Evolutionary conservation across 2,113 vertebrate genomes (phyloP).

Genomic region (Mystacornis crossleyi): DNA sequence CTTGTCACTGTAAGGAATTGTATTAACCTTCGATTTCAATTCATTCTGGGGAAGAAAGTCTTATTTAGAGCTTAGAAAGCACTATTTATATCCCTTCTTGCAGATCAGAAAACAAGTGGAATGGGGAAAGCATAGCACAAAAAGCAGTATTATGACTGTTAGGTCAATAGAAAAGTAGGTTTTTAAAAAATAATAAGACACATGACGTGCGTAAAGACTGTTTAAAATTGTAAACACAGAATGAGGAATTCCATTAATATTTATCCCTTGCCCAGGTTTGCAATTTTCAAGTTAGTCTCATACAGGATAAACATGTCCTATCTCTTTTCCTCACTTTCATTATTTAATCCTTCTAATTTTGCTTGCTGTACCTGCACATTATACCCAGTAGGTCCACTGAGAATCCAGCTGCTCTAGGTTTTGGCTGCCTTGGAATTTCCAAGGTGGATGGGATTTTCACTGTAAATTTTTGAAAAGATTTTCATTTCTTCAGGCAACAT

Average conservation of each 20-base stretch:
- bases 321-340: background rate
- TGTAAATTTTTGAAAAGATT: background rate
- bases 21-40: background rate
- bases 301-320: background rate
- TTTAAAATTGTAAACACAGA: background rate
- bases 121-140: background rate
- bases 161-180: background rate
- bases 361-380: background rate
- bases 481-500: background rate
- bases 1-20: background rate
- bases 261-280: background rate
- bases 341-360: background rate
- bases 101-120: background rate
- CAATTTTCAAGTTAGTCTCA: background rate
- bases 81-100: background rate
- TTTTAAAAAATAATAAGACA: background rate
- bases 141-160: background rate
- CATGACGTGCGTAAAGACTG: background rate
- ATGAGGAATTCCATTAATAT: background rate
- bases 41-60: background rate
- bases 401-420: conserved; percentile 17
- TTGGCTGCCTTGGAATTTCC: conserved; percentile 3
- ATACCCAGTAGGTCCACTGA: conserved; percentile 2
- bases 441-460: background rate
- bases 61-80: background rate